Base-by-base conservation (phyloP, 2,888 invertebrate species). In the Cephus runcator region DNA sequence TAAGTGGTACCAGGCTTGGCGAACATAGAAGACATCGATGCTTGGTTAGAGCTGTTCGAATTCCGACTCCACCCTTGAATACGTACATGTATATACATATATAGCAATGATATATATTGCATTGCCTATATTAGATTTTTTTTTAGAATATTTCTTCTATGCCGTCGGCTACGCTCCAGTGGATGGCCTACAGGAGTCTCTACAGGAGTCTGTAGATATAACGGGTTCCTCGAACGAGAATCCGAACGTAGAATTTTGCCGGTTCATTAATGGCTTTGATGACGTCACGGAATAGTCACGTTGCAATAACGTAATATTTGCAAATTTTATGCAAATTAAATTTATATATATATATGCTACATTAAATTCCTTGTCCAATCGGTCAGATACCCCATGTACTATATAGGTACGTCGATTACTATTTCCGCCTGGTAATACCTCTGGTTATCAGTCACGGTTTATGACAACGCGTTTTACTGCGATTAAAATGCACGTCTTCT, bases 1-100 rank as follows among this genome's bases (percentile, higher is more conserved):
- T 77, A 85, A 85, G 84, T 84, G 76, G 85, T 77, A 81, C 81
- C 77, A 76, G 77, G 77, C 80, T 75, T 79, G 73, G 78, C 78
- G 81, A 79, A 78, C 78, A 9, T 23, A 56, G 6, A 40, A 40
- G 56, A 56, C 56, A 56, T 56, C 56, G 56, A 56, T 23, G 23
- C 56, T 56, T 9, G 56, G 23, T 23, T 9, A 40, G 56, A 23
- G 9, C 40, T 23, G 40, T 56, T 23, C 23, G 23, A 56, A 56
- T 56, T 56, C 56, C 56, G 56, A 56, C 56, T 56, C 56, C 56
- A 23, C 56, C 56, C 23, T 56, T 9, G 9, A 23, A 56, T 56
- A 56, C 56, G 23, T 56, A 23, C 2, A 12, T 4, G 3, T 35
- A 40, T 40, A 40, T 6, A 40, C 6, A 2, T 56, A 23, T 40